A percentile compares a stretch with the other conserved stretches of the same genome.
These are phyloP conservation scores for Parauchenoglanis ngamensis DNA, from an alignment of 2,797 vertebrate species.

Conservation along the genomic window DNA sequence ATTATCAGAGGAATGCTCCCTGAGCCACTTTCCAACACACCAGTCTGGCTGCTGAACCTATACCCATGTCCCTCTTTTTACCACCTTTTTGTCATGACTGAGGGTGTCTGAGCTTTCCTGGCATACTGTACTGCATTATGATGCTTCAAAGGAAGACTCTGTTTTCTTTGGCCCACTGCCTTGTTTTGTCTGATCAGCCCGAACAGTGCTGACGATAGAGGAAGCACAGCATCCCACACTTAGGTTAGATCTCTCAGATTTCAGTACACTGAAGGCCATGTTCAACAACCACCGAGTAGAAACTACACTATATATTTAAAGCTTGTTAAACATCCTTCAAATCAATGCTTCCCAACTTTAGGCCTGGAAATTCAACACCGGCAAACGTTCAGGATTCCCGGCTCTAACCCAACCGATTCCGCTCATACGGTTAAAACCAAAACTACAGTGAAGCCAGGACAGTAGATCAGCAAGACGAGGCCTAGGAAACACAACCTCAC, in stretches of 20 bases:
- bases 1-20: conserved; percentile 36
- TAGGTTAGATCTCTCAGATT: conserved; percentile 37
- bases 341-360: conserved; percentile 15
- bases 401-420: background rate
- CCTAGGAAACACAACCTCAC: background rate
- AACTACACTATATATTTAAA: background rate
- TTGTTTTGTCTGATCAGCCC: conserved; percentile 53
- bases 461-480: background rate
- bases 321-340: conserved; percentile 14
- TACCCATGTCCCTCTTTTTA: conserved; percentile 28
- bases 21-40: conserved; percentile 29
- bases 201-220: conserved; percentile 26
- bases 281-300: conserved; percentile 33
- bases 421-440: conserved; percentile 3
- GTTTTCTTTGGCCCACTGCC: conserved; percentile 53
- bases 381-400: background rate
- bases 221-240: conserved; percentile 39
- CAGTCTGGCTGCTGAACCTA: conserved; percentile 27
- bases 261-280: conserved; percentile 28
- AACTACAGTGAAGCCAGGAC: background rate
- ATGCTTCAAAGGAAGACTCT: conserved; percentile 37
- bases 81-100: background rate
- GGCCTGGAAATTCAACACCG: background rate
- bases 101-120: conserved; percentile 25
- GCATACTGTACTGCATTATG: conserved; percentile 22